A percentile compares a stretch with the other conserved stretches of the same genome.
These are phyloP conservation scores for Sinodicranocentrus sp. DNA, from an alignment of 2,888 invertebrate genomes.

Conservation along the genomic window DNA sequence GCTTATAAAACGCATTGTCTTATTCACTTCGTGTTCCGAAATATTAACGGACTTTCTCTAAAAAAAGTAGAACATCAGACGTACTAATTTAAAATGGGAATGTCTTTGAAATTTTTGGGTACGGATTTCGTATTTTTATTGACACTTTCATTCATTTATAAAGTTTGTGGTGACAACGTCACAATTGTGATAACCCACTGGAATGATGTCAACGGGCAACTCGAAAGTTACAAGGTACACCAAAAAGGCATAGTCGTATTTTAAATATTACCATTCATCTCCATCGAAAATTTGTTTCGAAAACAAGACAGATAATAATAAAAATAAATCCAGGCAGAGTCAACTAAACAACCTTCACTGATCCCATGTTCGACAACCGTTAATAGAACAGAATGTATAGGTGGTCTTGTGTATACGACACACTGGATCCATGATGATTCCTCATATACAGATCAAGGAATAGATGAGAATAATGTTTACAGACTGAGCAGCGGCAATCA, in stretches of 20 bases:
- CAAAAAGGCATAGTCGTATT: background rate
- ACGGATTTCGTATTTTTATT: too few species aligned
- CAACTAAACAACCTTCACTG: constrained; percentile 23
- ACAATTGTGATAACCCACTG: constrained; percentile 52
- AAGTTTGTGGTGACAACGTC: background rate
- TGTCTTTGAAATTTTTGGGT: too few species aligned
- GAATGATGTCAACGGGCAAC: constrained; percentile 59
- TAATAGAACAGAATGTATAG: constrained; percentile 25
- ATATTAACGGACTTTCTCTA: too few species aligned
- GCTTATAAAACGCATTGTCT: too few species aligned
- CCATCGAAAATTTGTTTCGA: background rate
- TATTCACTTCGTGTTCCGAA: too few species aligned
- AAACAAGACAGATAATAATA: background rate
- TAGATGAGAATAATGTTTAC: background rate
- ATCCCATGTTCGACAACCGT: background rate
- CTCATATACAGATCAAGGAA: background rate
- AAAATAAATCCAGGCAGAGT: constrained; percentile 3
- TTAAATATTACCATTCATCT: background rate
- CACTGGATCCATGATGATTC: constrained; percentile 32
- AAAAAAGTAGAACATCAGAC: too few species aligned
- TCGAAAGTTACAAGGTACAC: constrained; percentile 34
- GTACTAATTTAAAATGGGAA: too few species aligned
- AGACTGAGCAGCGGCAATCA: constrained; percentile 69
- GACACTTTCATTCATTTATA: too few species aligned
- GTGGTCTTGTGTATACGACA: constrained; percentile 33